A percentile compares a stretch with the other conserved stretches of the same genome.
phyloP scores from a whole-genome alignment of 2,113 vertebrate genomes.

The Corvus hawaiiensis region DNA sequence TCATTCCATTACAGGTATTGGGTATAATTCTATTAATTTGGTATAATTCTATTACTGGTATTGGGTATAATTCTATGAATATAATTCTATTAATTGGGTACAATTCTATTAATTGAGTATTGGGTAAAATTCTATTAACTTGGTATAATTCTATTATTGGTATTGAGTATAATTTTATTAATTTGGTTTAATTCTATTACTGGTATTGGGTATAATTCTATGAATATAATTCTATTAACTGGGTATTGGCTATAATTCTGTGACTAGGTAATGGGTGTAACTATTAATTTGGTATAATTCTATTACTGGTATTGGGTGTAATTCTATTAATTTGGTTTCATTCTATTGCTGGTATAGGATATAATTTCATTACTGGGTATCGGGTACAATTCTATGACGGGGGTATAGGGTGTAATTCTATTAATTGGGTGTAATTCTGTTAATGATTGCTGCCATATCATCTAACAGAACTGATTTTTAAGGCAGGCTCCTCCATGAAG shows the following conservation, averaged over 20 bases:
- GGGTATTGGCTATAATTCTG: too few species aligned
- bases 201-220: too few species aligned
- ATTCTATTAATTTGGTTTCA: too few species aligned
- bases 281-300: neutral
- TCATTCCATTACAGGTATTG: too few species aligned
- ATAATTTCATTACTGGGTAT: neutral
- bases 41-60: too few species aligned
- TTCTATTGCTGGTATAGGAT: too few species aligned
- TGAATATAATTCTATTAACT: neutral
- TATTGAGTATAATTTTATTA: neutral
- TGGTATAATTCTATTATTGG: too few species aligned
- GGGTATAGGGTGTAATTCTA: neutral
- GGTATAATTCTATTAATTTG: neutral
- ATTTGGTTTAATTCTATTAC: neutral
- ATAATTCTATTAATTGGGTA: neutral
- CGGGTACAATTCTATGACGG: too few species aligned
- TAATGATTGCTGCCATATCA: neutral
- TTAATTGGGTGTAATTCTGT: neutral
- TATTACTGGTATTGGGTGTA: neutral
- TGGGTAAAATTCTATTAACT: neutral
- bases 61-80: neutral
- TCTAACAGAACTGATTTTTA: neutral
- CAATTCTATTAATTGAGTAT: neutral
- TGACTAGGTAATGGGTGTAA: neutral
- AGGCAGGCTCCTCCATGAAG: neutral